Evolutionary conservation across 1,140 invertebrate genomes (phyloP).

Genomic region (Maconellicoccus hirsutus): DNA sequence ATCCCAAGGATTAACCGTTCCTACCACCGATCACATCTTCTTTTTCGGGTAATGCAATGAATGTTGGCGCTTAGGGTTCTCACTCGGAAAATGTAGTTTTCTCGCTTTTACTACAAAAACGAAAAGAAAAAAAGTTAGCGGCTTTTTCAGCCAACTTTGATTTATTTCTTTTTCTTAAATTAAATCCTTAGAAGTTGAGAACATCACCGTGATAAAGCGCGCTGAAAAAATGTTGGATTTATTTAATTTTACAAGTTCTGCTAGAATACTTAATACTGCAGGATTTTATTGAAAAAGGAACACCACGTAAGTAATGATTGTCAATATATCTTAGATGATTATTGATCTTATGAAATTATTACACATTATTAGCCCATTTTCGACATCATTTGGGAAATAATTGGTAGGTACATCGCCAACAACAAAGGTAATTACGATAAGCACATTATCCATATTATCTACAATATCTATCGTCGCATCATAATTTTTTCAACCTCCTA

Average conservation of each 20-base stretch:
- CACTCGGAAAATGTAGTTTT: slow-evolving; percentile 8
- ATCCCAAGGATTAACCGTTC: slow-evolving; percentile 20
- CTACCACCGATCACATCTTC: slow-evolving; percentile 9
- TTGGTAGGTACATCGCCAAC: too few relatives aligned
- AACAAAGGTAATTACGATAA: too few relatives aligned
- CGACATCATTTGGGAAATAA: too few relatives aligned
- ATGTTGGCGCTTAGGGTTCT: neutral
- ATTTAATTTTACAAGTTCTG: slow-evolving; percentile 1
- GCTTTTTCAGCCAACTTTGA: slow-evolving; percentile 7
- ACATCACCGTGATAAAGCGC: slow-evolving; percentile 1
- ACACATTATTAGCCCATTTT: too few relatives aligned
- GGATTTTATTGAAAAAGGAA: slow-evolving; percentile 4
- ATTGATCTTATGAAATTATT: neutral
- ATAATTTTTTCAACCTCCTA: too few relatives aligned
- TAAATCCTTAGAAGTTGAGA: slow-evolving; percentile 9
- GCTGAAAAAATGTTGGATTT: neutral
- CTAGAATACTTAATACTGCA: slow-evolving; percentile 4
- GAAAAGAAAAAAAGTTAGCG: slow-evolving; percentile 1
- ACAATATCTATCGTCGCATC: too few relatives aligned
- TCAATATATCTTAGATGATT: neutral
- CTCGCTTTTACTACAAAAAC: neutral
- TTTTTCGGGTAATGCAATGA: slow-evolving; percentile 11
- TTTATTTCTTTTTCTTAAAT: slow-evolving; percentile 10
- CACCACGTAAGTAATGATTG: neutral
- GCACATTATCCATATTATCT: too few relatives aligned